Evolutionary conservation across 1,140 invertebrate genomes (phyloP).

Genomic region (Chionoecetes opilio): DNA sequence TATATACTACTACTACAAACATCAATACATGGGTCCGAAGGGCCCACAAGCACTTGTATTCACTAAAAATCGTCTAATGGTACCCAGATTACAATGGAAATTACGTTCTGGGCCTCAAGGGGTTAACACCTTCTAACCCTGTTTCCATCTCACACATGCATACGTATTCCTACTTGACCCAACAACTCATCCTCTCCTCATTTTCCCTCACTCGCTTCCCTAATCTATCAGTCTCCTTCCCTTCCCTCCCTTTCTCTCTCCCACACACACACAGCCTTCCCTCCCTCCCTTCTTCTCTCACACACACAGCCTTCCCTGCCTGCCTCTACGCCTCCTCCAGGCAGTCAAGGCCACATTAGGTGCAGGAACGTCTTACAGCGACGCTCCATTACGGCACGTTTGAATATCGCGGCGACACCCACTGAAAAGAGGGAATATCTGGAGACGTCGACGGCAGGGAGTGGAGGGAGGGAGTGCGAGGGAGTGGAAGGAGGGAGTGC

Average conservation of each 20-base stretch:
- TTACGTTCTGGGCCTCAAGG: too few relatives aligned
- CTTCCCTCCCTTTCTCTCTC: background rate
- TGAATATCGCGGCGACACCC: background rate
- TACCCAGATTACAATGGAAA: too few relatives aligned
- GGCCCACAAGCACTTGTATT: background rate
- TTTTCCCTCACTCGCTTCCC: background rate
- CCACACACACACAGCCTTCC: background rate
- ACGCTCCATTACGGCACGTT: background rate
- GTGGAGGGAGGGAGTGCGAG: background rate
- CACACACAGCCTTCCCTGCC: background rate
- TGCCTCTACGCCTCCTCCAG: background rate
- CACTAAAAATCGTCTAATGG: too few relatives aligned
- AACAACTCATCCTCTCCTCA: background rate
- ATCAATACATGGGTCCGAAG: background rate
- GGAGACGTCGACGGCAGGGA: too few relatives aligned
- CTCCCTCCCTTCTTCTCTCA: background rate
- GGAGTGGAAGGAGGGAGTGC: background rate
- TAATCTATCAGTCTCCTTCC: background rate
- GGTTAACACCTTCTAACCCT: slow-evolving; percentile 1
- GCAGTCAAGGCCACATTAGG: background rate
- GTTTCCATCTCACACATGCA: background rate
- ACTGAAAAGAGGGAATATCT: background rate
- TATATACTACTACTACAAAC: background rate
- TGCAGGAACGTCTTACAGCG: background rate
- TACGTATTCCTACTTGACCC: background rate